Base-by-base conservation (phyloP, 2,888 invertebrate genomes). In the Cryptocheilus praepositus region DNA sequence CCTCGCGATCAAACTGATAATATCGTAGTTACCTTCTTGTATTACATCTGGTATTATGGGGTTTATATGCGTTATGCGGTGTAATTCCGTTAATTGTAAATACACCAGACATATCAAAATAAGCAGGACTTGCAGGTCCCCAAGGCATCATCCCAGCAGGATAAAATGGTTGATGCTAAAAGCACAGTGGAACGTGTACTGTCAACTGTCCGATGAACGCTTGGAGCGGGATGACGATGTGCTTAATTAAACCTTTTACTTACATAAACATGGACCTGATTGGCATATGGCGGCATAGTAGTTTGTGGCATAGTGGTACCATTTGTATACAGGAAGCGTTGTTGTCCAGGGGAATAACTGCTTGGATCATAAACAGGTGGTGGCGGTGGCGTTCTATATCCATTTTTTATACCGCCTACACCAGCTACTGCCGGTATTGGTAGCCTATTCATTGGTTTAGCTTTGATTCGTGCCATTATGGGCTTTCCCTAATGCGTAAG, bases 401-500 rank as follows among this genome's bases (percentile, higher is more conserved):
- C 94, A 88, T 94, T 94, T 86, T 93, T 94, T 65, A 92, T 89
- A 64, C 88, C 88, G 81, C 89, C 86, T 68, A 88, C 87, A 70
- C 85, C 86, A 74, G 90, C 83, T 16, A 88, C 88, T 64, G 90
- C 89, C 56, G 92, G 91, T 76, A 92, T 90, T 53, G 92, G 91
- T 87, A 93, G 90, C 90, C 92, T 91, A 88, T 92, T 93, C 91
- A 92, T 94, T 73, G 95, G 95, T 89, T 95, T 95, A 76, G 95
- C 95, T 90, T 96, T 96, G 83, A 96, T 96, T 79, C 96, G 91
- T 53, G 96, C 96, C 94, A 95, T 95, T 80, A 96, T 95, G 70
- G 95, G 95, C 89, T 93, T 94, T 79, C 95, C 95, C 91, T 94
- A 87, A 61, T 69, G 13, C 11, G 8, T 66, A 36, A 58, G 43